Base-by-base conservation (phyloP, 2,888 invertebrate genomes). In the Tridacna crocea region DNA sequence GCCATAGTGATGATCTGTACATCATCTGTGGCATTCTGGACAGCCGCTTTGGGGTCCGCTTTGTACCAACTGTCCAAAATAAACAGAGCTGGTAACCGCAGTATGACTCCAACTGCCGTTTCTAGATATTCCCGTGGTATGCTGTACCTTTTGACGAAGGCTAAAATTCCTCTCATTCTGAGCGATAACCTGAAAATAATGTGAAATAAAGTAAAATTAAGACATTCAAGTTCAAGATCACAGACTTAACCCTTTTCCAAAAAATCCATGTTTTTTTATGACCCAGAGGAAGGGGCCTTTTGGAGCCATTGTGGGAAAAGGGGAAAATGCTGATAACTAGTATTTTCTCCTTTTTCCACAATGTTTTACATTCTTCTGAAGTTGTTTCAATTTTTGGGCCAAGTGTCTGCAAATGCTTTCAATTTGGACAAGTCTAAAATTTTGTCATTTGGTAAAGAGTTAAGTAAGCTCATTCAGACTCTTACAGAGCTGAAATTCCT, bases 41-140 rank as follows among this genome's bases (percentile, higher is more conserved):
- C 79, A 0, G 87, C 86, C 55, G 84, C 86, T 55, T 87, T 77
- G n/a, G 91, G 91, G 72, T 93, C 91, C 11, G 84, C 83, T 58
- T 82, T 93, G 91, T 93, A 95, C 95, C 95, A 95, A 48, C 93
- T 92, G 85, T 95, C 95, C 36, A 95, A 92, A 19, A 95, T 92
- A 87, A 95, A 95, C 36, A 95, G 91, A 11, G 95, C 94, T 24
- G 95, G 95, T 17, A 95, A 93, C 72, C 95, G 90, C 58, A 95
- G 90, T 46, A 95, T 93, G 22, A 95, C 93, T 48, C 92, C 90
- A n/a, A 94, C 91, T 19, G 83, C 89, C 10, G 88, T 84, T 87
- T 91, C 90, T 36, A 91, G 72, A 58, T 89, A 82, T 68, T 90
- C 89, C 26, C 90, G 68, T 12, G 81, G 82, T 24, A 86, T 77